phyloP scores from a whole-genome alignment of 2,888 invertebrate species.

The Drosophila incognita region DNA sequence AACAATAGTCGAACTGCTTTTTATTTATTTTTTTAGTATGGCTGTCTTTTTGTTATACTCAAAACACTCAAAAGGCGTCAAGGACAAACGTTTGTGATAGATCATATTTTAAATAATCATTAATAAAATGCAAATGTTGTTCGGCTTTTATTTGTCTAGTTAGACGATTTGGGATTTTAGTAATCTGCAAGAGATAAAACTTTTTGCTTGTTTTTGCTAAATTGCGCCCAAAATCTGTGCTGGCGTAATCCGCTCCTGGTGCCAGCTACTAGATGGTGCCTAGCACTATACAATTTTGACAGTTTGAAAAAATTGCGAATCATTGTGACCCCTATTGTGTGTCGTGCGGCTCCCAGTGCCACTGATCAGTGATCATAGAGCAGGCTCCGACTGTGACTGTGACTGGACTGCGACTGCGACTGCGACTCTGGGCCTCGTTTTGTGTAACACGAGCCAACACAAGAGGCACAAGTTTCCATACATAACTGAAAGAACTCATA shows the following conservation, averaged over 20 bases:
- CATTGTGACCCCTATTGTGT: constrained; percentile 84
- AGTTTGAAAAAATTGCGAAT: constrained; percentile 83
- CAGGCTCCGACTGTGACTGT: constrained; percentile 25
- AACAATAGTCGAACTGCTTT: not conserved
- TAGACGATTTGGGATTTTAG: not conserved
- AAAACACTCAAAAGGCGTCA: not conserved
- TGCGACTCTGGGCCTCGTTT: constrained; percentile 23
- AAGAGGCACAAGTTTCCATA: constrained; percentile 24
- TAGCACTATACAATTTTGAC: constrained; percentile 82
- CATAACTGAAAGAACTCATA: constrained; percentile 12
- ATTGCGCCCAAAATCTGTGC: constrained; percentile 10
- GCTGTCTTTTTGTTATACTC: not conserved
- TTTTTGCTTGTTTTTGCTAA: not conserved
- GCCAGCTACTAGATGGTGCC: constrained; percentile 41
- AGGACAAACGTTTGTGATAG: not conserved
- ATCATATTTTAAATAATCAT: not conserved
- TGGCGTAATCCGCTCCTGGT: constrained; percentile 55
- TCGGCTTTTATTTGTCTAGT: not conserved
- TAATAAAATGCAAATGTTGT: not conserved
- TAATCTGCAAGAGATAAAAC: not conserved
- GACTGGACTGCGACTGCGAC: constrained; percentile 9
- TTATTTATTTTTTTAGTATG: not conserved
- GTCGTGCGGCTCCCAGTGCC: constrained; percentile 48
- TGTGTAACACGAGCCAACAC: constrained; percentile 81
- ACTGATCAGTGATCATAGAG: constrained; percentile 75